Base-by-base conservation (phyloP, 1,140 invertebrate genomes). In the Neocloeon triangulifer region DNA sequence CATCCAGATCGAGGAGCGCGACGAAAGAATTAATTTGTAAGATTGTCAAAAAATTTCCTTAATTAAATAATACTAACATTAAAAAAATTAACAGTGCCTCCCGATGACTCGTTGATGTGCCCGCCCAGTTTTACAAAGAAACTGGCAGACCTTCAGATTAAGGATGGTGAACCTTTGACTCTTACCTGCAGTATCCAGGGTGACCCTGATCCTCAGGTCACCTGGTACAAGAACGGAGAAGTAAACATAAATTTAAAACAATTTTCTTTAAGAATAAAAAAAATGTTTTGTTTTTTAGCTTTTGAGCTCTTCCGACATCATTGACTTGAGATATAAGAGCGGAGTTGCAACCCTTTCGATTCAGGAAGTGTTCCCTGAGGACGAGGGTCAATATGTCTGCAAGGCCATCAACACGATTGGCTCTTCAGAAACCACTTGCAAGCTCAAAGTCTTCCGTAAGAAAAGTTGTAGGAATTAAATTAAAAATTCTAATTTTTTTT, bases 321-420 rank as follows among this genome's bases (percentile, higher is more conserved):
- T 91, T 37, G 80, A 88, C 50, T 58, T 92, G 13, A 89, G 86
- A 55, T 91, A 91, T 48, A 81, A 80, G 49, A 79, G 76, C 45
- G 75, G 82, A 17, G 61, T 80, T 25, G 84, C 84, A 1, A 76
- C 72, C 20, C 54, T 92, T 13, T 70, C 69, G 13, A 91, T 92
- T 39, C 76, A 74, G 38, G 85, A 92, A 60, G 69, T 89, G 32
- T 91, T 85, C 61, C 85, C 84, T 2, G 85, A 91, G 58, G 86
- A 94, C 53, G 85, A 85, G 49, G 86, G 84, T 18, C 64, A 71
- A 34, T 92, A 86, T 47, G 61, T 66, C 5, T 88, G 86, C 47
- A 75, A 73, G 46, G 92, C 91, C 19, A 79, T 67, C 29, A 97
- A 95, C 56, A 80, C 81, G 32, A 66, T 86, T 36, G 84, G 85